phyloP scores from a whole-genome alignment of 2,888 invertebrate genomes.

The Asteroscopus sphinx region DNA sequence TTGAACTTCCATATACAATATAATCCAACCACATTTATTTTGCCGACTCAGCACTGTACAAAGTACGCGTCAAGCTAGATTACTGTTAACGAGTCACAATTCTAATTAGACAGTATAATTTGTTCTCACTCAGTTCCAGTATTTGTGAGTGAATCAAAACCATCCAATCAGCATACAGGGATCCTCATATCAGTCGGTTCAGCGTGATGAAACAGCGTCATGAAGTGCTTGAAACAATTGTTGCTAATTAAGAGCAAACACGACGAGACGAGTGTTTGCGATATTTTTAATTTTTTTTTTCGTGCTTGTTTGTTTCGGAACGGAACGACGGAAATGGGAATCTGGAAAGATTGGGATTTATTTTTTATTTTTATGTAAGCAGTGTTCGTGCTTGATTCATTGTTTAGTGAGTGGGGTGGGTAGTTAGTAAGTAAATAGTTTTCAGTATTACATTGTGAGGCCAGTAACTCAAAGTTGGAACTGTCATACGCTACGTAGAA shows the following conservation, averaged over 20 bases:
- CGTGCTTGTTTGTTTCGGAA: slow-evolving; percentile 8
- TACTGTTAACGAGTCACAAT: slow-evolving; percentile 14
- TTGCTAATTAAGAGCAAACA: slow-evolving; percentile 61
- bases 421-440: too few species aligned
- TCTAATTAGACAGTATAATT: slow-evolving; percentile 42
- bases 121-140: slow-evolving; percentile 18
- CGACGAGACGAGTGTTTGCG: slow-evolving; percentile 27
- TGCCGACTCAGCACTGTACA: background rate
- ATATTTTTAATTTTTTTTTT: slow-evolving; percentile 20
- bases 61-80: slow-evolving; percentile 21
- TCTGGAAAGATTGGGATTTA: background rate
- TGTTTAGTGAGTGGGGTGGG: too few species aligned
- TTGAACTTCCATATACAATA: too few species aligned
- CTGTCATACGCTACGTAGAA: too few species aligned
- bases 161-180: slow-evolving; percentile 47
- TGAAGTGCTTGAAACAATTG: slow-evolving; percentile 58
- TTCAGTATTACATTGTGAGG: too few species aligned
- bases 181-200: slow-evolving; percentile 48
- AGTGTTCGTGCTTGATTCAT: too few species aligned
- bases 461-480: too few species aligned
- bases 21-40: background rate
- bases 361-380: too few species aligned
- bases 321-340: background rate
- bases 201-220: slow-evolving; percentile 51
- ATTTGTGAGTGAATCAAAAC: slow-evolving; percentile 31